Evolutionary conservation across 2,797 vertebrate genomes (phyloP), one percentile per base, ranked within the genome.

Genomic region (Clarias fuscus): DNA sequence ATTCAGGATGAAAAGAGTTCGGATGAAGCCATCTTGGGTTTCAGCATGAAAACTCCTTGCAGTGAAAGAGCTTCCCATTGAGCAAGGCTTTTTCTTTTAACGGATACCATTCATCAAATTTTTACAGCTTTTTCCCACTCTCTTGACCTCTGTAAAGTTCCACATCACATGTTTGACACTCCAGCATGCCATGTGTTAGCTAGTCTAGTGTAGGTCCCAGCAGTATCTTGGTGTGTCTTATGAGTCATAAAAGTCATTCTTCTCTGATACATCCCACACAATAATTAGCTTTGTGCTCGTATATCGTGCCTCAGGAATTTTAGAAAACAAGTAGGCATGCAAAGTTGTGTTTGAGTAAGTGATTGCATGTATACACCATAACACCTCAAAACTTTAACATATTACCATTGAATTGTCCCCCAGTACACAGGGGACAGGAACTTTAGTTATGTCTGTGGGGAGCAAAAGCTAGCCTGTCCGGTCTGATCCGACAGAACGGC

Each of bases 1-100:
- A 86, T 68, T 82, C 72, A 27, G 68, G 73, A 83, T 70, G 77
- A 81, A 87, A 86, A 88, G 90, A 37, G 37, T 56, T 56, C 88
- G 86, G 85, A 86, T 84, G 86, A 89, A 86, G 83, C 83, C 86
- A 88, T 88, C 80, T 89, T 90, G 88, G 85, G 77, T 78, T 68
- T 84, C 84, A 71, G 77, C 88, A 82, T 78, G 83, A 62, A 86
- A 90, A 90, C 86, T 86, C 84, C 86, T 40, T 70, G 22, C 84
- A 61, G 24, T 18, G 56, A 82, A 67, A 85, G 79, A 88, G 75
- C 64, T 67, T 89, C 65, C 67, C 78, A 67, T 61, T 82, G 48
- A 83, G 56, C 27, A 14, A 62, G 61, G 14, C 70, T 79, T 83
- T 65, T 62, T 88, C 30, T 62, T 86, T 59, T 83, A 79, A 84